Conservation (phyloP, 2,888 invertebrate species). For the Sepiola atlantica region DNA sequence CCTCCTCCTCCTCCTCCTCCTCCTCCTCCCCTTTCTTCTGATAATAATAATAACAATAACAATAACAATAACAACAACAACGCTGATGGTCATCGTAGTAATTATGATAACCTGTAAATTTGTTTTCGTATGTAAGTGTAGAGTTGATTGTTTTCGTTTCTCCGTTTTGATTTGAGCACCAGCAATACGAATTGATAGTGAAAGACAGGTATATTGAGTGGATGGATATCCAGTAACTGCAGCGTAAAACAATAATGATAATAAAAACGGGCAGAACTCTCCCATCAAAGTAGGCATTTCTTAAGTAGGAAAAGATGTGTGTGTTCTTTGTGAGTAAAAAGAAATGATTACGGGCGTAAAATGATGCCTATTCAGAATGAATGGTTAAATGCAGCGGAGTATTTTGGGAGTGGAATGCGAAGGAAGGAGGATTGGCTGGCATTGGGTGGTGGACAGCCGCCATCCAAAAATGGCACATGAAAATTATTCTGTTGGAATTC, state of each 20-base stretch:
- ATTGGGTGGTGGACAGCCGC: not conserved
- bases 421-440: too few species aligned
- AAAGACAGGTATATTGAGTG: constrained; percentile 32
- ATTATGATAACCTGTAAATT: too few species aligned
- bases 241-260: not conserved
- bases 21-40: too few species aligned
- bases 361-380: not conserved
- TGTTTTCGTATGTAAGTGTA: not conserved
- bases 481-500: not conserved
- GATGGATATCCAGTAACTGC: constrained; percentile 14
- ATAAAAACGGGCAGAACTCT: not conserved
- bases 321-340: constrained; percentile 4
- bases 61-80: too few species aligned
- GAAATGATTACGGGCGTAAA: not conserved
- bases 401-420: too few species aligned
- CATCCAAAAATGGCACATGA: constrained; percentile 16
- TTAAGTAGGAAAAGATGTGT: not conserved
- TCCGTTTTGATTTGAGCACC: not conserved
- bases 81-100: too few species aligned
- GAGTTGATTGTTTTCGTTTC: not conserved
- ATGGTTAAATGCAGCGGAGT: not conserved
- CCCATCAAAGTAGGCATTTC: constrained; percentile 13
- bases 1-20: too few species aligned
- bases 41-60: too few species aligned
- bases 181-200: not conserved